Conservation (phyloP, 2,888 invertebrate genomes). For the Stenoptilia bipunctidactyla region DNA sequence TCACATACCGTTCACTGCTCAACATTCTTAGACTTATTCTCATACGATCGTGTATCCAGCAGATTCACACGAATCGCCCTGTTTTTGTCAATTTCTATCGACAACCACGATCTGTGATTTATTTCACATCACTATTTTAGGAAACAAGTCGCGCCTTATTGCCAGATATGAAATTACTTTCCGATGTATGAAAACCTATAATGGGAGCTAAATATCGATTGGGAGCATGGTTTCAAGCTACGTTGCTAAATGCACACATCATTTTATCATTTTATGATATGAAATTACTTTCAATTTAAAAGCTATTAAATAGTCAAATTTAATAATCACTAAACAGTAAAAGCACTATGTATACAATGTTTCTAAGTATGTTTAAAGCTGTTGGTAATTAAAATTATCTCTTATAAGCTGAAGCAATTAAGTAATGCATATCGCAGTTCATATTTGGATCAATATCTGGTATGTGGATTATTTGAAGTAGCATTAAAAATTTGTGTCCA, state of each 20-base stretch:
- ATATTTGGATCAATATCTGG: slow-evolving; percentile 16
- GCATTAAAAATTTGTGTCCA: slow-evolving; percentile 31
- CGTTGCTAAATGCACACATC: neutral
- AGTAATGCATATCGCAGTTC: slow-evolving; percentile 20
- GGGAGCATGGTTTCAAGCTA: slow-evolving; percentile 20
- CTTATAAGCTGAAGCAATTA: neutral
- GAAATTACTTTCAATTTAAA: no score
- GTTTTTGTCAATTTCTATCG: slow-evolving; percentile 45
- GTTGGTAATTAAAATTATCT: no score
- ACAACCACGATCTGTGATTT: slow-evolving; percentile 55
- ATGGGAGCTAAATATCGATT: slow-evolving; percentile 31
- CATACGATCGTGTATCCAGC: slow-evolving; percentile 46
- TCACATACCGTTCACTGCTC: slow-evolving; percentile 21
- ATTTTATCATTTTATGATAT: neutral
- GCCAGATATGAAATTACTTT: slow-evolving; percentile 59
- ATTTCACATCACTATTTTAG: slow-evolving; percentile 68
- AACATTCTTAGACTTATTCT: slow-evolving; percentile 44
- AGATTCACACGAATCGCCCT: slow-evolving; percentile 62
- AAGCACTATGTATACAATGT: no score
- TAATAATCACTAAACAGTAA: no score
- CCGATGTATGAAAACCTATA: slow-evolving; percentile 29
- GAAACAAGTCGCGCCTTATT: slow-evolving; percentile 57
- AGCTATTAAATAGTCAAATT: no score
- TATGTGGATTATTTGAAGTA: neutral
- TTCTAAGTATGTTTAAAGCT: neutral